These are phyloP conservation scores for Papilio polytes DNA, from an alignment of 1,140 invertebrate species.

Conservation along the genomic window DNA sequence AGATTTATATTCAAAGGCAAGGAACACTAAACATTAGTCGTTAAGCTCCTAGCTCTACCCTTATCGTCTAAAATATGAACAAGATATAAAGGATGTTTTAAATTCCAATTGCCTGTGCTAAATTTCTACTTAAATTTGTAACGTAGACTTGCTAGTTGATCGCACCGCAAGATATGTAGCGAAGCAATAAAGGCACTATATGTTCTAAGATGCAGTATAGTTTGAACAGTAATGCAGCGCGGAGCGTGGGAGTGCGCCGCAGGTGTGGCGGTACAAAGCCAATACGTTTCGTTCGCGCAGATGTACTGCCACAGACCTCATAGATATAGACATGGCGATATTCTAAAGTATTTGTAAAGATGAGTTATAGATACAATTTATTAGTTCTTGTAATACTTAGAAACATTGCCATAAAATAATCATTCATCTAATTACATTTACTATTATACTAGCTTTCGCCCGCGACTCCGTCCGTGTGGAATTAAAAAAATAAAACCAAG, in stretches of 20 bases:
- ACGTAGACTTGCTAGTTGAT: conserved; percentile 20
- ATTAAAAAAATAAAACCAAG: too few relatives aligned
- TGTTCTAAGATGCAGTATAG: background rate
- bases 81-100: conserved; percentile 8
- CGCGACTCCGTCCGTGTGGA: too few relatives aligned
- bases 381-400: background rate
- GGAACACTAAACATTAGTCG: too few relatives aligned
- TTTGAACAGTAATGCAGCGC: conserved; percentile 49
- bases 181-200: conserved; percentile 42
- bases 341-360: background rate
- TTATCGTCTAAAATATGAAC: background rate
- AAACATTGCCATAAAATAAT: background rate
- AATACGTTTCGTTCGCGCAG: conserved; percentile 67
- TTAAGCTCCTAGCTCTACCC: background rate
- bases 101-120: conserved; percentile 2
- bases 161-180: conserved; percentile 24
- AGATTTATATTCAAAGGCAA: too few relatives aligned
- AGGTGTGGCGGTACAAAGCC: conserved; percentile 69
- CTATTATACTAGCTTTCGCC: too few relatives aligned
- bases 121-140: conserved; percentile 6
- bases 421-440: background rate
- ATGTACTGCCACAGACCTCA: conserved; percentile 66
- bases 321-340: conserved; percentile 14
- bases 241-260: conserved; percentile 76
- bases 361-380: background rate